Base-by-base conservation (phyloP, 1,140 invertebrate genomes). In the Drosophila ercepeae region DNA sequence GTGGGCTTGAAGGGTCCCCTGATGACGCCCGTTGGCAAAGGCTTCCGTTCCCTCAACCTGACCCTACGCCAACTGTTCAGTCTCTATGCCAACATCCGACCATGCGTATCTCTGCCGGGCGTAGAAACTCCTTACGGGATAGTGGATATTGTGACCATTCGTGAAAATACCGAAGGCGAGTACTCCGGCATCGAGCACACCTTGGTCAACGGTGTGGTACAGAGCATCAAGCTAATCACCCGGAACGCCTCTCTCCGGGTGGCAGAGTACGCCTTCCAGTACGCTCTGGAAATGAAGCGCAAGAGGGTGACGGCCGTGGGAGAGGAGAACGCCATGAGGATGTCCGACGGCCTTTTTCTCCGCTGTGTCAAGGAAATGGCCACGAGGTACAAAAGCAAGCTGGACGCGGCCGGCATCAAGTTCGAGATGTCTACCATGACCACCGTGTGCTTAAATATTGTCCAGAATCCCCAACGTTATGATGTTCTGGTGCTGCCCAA, bases 111-210 rank as follows among this genome's bases (percentile, higher is more conserved):
- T 19, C 94, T 99, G 73, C 98, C 99, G 92, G 99, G 99, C 14
- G 99, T 98, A 86, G 97, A 99, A 92, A 99, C 99, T 0, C 92
- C 99, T 0, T 99, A 99, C 91, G 96, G 99, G 81, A 95, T 99
- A 92, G 99, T 99, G 5, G 97, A 99, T 93, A 96, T 99, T 57
- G 97, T 99, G 0, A 99, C 99, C 8, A 99, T 99, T 83, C 94
- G 99, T 89, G 99, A 99, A 93, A 99, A 99, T 92, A 99, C 99
- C 1, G 99, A 99, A 93, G 99, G 99, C 73, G 99, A 99, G 93
- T 99, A 99, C 92, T 99, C 98, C 13, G 99, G 99, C 75, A 99
- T 99, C 91, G 99, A 99, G 92, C 99, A 99, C 91, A 97, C 98
- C 94, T 99, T 99, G 91, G 98, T 99, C 6, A 96, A 98, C 91